Base-by-base conservation (phyloP, 2,888 invertebrate species). In the Subacronicta megacephala region DNA sequence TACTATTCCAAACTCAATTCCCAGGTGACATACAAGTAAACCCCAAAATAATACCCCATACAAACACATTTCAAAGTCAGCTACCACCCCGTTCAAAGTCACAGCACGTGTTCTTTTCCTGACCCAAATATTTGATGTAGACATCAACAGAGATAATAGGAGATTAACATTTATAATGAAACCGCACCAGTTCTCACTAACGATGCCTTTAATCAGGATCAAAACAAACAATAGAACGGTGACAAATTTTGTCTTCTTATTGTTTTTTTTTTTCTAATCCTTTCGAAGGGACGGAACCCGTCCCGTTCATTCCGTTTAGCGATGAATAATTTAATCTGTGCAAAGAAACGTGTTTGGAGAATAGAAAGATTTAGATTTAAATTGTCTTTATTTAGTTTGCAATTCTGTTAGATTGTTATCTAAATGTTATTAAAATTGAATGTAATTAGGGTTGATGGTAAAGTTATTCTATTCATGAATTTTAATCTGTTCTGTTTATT, bases 81-180 rank as follows among this genome's bases (percentile, higher is more conserved):
- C 45, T 42, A 42, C 13, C 36, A 17, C 33, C 38, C 46, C 44
- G 68, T 67, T 59, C 52, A 54, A 2, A 18, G 42, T 29, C 72
- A 23, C 72, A 74, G 73, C 73, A 74, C 75, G 73, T 18, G 75
- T 53, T 49, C 72, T 36, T 42, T 70, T 55, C 68, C 74, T 63
- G 72, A 41, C 57, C 68, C 60, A 61, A 61, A 72, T 72, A 57
- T 68, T 64, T 47, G 33, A 68, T 62, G 54, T 53, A 47, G 62
- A 59, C 18, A 51, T 51, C 53, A 54, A 59, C 37, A 56, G 18
- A 38, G 40, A 61, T 58, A 53, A 44, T 44, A 58, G 57, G 29
- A 58, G 53, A 55, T 67, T 69, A 63, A 0, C 54, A 45, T 60
- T 63, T 9, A 62, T 66, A 62, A 68, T 62, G 41, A 62, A 62